Base-by-base conservation (phyloP, 2,113 vertebrate species). In the Parus major region DNA sequence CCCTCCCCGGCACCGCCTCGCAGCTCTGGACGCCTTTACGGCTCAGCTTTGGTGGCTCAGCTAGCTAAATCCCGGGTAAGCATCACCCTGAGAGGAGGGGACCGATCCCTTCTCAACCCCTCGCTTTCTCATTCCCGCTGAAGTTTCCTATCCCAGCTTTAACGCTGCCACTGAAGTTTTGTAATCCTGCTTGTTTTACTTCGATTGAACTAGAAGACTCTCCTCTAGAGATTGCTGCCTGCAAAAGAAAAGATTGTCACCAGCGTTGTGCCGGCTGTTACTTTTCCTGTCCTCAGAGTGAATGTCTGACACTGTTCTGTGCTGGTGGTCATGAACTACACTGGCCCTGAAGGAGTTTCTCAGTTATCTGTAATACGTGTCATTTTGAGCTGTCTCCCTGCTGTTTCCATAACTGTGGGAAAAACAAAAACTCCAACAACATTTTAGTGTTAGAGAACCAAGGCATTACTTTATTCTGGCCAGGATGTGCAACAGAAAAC, bases 11-110 rank as follows among this genome's bases (percentile, higher is more conserved):
- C 49, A 5, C 28, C 24, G 19, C 8, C 42, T 3, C 19, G 11
- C 23, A 11, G 23, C 56, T 14, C 60, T 1, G 12, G 2, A 29
- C 12, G 56, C 15, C 0, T 14, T 18, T 3, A 4, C 0, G 24
- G 2, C 33, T 5, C 47, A 0, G 15, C 10, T 44, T 66, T 27
- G 47, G 7, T 0, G 3, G 4, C 31, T 21, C 80, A 3, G 41
- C 28, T 16, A 15, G 2, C 3, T 7, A n/a, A 56, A 55, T 9
- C 44, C 6, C 3, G 3, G 23, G 10, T 0, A 6, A 39, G 7
- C 9, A 33, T 27, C 46, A 7, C 35, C 35, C 41, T 5, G 36
- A 52, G 35, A 0, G 8, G 22, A 35, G 11, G 2, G 5, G 28
- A 53, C 6, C 42, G 3, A 29, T 6, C 42, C 29, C 11, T 23